A percentile compares a stretch with the other conserved stretches of the same genome.
Evolutionary conservation across 2,113 vertebrate species (phyloP).

Genomic region (Alligator mississippiensis): DNA sequence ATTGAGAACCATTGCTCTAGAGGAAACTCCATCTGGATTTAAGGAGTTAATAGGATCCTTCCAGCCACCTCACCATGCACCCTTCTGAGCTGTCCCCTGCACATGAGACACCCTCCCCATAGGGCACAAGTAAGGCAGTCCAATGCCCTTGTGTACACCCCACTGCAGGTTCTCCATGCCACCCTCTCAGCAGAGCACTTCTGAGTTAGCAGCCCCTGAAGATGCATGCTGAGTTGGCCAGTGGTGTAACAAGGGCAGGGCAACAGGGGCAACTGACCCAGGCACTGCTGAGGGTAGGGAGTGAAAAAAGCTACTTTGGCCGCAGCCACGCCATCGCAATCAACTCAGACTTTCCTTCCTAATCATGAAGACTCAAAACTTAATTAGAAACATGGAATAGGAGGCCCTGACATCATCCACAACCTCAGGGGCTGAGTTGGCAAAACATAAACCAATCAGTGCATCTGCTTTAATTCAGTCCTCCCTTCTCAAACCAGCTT

Average conservation of each 20-base stretch:
- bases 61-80: neutral
- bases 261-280: too few relatives aligned
- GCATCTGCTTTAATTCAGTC: neutral
- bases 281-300: too few relatives aligned
- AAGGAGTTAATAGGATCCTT: neutral
- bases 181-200: neutral
- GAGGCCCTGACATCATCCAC: too few relatives aligned
- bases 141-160: neutral
- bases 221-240: too few relatives aligned
- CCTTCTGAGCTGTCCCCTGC: neutral
- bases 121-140: neutral
- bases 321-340: too few relatives aligned
- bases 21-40: neutral
- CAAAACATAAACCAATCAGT: neutral
- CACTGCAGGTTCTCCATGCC: neutral
- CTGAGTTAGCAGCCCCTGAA: neutral
- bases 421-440: too few relatives aligned
- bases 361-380: too few relatives aligned
- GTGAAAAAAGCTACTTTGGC: too few relatives aligned
- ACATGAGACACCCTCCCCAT: neutral
- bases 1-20: too few relatives aligned
- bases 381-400: too few relatives aligned
- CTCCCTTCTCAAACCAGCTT: neutral
- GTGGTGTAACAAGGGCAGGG: too few relatives aligned
- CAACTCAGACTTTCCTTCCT: too few relatives aligned